Conservation (phyloP, 2,797 vertebrate genomes). For the Chromis chromis region DNA sequence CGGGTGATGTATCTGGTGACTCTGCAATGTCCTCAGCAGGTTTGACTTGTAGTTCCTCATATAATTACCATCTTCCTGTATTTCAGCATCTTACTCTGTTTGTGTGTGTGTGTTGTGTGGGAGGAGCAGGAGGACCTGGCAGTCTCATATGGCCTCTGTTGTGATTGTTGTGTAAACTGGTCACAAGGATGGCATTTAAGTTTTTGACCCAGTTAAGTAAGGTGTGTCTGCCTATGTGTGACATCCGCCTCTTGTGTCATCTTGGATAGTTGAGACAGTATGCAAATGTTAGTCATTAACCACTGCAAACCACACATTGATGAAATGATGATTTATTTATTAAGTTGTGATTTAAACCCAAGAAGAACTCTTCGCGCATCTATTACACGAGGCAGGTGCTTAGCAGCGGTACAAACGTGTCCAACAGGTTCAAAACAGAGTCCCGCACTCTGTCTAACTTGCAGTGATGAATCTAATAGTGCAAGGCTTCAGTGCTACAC, state of each 20-base stretch:
- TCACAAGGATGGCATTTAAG: slow-evolving; percentile 27
- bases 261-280: not conserved
- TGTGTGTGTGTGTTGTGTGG: slow-evolving; percentile 9
- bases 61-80: slow-evolving; percentile 40
- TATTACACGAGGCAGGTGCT: too few species aligned
- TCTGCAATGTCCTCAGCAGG: slow-evolving; percentile 9
- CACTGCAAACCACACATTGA: not conserved
- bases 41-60: slow-evolving; percentile 34
- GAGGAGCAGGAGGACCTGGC: slow-evolving; percentile 20
- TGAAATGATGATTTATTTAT: not conserved
- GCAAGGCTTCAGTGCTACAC: too few species aligned
- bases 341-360: too few species aligned
- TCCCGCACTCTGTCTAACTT: too few species aligned
- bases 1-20: slow-evolving; percentile 24
- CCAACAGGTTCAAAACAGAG: too few species aligned
- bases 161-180: slow-evolving; percentile 56
- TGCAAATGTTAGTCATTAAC: not conserved
- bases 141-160: slow-evolving; percentile 32
- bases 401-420: too few species aligned
- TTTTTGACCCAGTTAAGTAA: slow-evolving; percentile 13
- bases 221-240: not conserved
- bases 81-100: slow-evolving; percentile 45
- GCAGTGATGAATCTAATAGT: too few species aligned
- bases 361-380: too few species aligned
- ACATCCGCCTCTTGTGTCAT: not conserved